These are phyloP conservation scores for Diarsia mendica DNA, from an alignment of 2,888 invertebrate genomes.

Conservation along the genomic window DNA sequence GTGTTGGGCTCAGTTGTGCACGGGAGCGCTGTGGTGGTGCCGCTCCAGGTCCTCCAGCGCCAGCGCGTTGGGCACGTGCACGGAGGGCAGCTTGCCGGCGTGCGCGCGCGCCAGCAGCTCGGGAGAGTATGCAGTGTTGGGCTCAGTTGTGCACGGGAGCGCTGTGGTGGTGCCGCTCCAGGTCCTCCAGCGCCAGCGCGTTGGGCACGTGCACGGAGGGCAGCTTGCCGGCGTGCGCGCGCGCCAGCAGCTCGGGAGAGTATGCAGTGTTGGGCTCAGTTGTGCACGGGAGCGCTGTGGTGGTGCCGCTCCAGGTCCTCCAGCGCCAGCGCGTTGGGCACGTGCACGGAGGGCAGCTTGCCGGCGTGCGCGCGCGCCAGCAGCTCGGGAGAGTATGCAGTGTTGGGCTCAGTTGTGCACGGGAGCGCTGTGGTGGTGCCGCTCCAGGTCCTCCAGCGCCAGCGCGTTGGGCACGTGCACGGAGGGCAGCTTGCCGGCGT, in stretches of 20 bases:
- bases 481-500: constrained; percentile 94
- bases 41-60: constrained; percentile 96
- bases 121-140: too few relatives aligned
- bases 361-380: constrained; percentile 95
- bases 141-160: constrained; percentile 88
- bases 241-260: constrained; percentile 95
- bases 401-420: constrained; percentile 86
- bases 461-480: constrained; percentile 93
- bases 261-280: too few relatives aligned
- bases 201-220: constrained; percentile 93
- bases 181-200: constrained; percentile 95
- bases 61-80: constrained; percentile 93
- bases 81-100: constrained; percentile 94
- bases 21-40: constrained; percentile 93
- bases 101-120: constrained; percentile 95
- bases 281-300: constrained; percentile 92
- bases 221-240: constrained; percentile 95
- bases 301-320: constrained; percentile 96
- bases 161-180: constrained; percentile 95
- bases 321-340: constrained; percentile 94
- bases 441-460: constrained; percentile 96
- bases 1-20: constrained; percentile 83
- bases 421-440: constrained; percentile 93
- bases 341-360: constrained; percentile 93
- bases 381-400: constrained; percentile 95